phyloP scores from a whole-genome alignment of 1,140 invertebrate species.

The Caenorhabditis briggsae region DNA sequence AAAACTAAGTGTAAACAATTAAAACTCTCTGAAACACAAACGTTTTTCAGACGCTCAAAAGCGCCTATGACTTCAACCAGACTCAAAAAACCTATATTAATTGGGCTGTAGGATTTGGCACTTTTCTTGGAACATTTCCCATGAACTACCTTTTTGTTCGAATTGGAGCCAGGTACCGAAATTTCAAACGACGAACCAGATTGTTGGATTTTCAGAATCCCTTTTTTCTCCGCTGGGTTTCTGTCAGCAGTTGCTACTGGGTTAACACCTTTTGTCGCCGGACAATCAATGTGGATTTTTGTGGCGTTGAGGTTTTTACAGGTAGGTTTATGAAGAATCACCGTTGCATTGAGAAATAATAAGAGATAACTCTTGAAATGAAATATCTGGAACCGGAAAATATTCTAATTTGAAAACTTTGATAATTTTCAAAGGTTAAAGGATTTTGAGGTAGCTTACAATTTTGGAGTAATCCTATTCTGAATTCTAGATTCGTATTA shows the following conservation, averaged over 20 bases:
- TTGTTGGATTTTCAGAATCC: conserved; percentile 44
- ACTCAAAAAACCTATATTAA: conserved; percentile 37
- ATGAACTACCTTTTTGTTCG: conserved; percentile 55
- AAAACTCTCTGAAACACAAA: not conserved
- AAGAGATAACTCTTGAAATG: no score
- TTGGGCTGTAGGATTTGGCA: conserved; percentile 60
- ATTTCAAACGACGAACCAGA: not conserved
- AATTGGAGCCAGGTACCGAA: conserved; percentile 52
- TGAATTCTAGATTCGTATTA: no score
- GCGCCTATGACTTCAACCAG: conserved; percentile 16
- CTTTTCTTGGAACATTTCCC: conserved; percentile 61
- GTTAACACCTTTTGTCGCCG: conserved; percentile 49
- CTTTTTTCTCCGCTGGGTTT: conserved; percentile 55
- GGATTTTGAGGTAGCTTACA: no score
- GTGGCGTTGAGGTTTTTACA: conserved; percentile 46
- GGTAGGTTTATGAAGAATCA: not conserved
- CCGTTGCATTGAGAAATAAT: not conserved
- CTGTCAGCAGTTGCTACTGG: conserved; percentile 34
- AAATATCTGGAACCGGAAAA: no score
- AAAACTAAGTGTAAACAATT: not conserved
- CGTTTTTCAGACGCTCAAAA: conserved; percentile 22
- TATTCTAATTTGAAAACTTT: no score
- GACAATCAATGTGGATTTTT: conserved; percentile 40
- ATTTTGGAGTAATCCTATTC: no score
- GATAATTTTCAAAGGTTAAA: no score